Percentiles rank a stretch among this genome's conserved stretches.
These are phyloP conservation scores for Actias luna DNA, from an alignment of 2,888 invertebrate genomes.

Conservation along the genomic window DNA sequence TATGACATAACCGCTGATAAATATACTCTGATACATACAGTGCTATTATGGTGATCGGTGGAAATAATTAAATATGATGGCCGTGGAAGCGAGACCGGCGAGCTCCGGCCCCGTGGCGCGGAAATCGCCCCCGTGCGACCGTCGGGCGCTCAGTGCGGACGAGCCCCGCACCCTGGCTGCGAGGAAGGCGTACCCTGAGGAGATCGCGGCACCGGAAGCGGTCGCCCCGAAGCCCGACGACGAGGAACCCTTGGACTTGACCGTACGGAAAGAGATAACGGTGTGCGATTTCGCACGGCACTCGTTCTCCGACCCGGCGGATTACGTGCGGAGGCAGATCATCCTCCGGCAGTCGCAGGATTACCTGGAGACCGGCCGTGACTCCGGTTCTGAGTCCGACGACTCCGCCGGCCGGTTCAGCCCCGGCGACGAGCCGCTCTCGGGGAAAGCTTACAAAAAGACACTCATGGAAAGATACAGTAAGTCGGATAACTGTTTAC, in stretches of 20 bases:
- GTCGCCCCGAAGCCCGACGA: slow-evolving; percentile 42
- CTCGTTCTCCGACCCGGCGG: slow-evolving; percentile 73
- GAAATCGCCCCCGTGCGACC: slow-evolving; percentile 50
- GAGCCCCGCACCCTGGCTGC: slow-evolving; percentile 77
- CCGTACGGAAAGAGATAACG: slow-evolving; percentile 81
- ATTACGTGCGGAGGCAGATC: slow-evolving; percentile 75
- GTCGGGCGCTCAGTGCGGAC: slow-evolving; percentile 64
- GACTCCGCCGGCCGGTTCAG: slow-evolving; percentile 88
- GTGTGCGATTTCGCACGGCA: slow-evolving; percentile 77
- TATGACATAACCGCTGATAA: slow-evolving; percentile 77
- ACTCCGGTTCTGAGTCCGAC: slow-evolving; percentile 91
- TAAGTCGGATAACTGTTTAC: slow-evolving; percentile 82
- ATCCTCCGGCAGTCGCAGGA: slow-evolving; percentile 76
- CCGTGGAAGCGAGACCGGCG: slow-evolving; percentile 74
- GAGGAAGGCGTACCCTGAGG: slow-evolving; percentile 76
- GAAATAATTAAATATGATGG: slow-evolving; percentile 75
- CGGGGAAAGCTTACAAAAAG: slow-evolving; percentile 91
- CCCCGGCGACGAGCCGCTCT: slow-evolving; percentile 79
- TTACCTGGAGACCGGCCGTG: slow-evolving; percentile 78
- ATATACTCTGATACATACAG: too few relatives aligned
- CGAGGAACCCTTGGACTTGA: slow-evolving; percentile 90
- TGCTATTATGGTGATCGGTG: slow-evolving; percentile 75
- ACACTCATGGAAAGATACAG: slow-evolving; percentile 96
- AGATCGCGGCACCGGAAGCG: slow-evolving; percentile 83
- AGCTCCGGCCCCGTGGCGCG: slow-evolving; percentile 66